Conservation (phyloP, 2,113 vertebrate genomes). For the Brachirus orientalis region DNA sequence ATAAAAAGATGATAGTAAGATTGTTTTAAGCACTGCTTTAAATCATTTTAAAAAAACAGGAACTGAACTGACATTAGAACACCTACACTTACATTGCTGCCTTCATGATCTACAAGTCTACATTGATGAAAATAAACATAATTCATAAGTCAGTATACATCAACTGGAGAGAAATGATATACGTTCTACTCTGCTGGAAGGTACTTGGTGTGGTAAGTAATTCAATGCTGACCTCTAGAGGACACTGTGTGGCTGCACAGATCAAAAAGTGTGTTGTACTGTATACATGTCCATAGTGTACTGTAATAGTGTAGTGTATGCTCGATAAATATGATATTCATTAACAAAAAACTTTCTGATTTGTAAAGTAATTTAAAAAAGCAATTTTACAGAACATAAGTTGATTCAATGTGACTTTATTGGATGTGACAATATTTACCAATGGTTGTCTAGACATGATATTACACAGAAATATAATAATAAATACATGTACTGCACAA, state of each 20-base stretch:
- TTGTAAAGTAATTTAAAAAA: not conserved
- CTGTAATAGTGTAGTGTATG: no score
- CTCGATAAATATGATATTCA: no score
- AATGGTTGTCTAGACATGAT: not conserved
- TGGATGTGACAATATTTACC: not conserved
- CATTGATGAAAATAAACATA: not conserved
- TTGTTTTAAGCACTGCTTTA: no score
- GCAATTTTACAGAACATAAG: not conserved
- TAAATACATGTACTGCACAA: not conserved
- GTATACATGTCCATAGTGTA: no score
- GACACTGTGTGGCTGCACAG: conserved; percentile 21
- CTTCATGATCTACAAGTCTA: not conserved
- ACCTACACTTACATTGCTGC: no score
- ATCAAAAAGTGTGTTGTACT: not conserved
- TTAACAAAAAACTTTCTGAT: not conserved
- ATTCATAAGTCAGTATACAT: not conserved
- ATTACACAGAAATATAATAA: not conserved
- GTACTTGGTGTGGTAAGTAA: not conserved
- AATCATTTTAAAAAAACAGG: no score
- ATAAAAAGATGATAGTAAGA: no score
- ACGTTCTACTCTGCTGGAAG: not conserved
- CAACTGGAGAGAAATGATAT: not conserved
- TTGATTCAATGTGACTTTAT: not conserved
- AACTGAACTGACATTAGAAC: no score
- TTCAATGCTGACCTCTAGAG: conserved; percentile 60